A percentile compares a stretch with the other conserved stretches of the same genome.
These are phyloP conservation scores for Zaprionus taronus DNA, from an alignment of 1,140 invertebrate species.

Conservation along the genomic window DNA sequence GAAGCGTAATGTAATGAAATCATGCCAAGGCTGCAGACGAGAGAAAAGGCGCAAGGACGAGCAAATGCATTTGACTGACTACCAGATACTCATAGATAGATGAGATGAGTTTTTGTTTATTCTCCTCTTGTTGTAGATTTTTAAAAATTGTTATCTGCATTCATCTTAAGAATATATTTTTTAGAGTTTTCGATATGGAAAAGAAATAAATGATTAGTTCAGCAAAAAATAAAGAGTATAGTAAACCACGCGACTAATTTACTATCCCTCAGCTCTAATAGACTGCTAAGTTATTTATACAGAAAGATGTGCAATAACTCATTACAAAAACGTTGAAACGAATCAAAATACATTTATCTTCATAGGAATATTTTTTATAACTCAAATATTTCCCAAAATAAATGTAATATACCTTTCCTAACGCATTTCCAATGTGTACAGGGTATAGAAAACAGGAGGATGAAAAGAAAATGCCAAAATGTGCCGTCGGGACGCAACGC, in stretches of 20 bases:
- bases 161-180: no score
- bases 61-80: neutral
- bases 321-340: no score
- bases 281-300: no score
- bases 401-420: neutral
- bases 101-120: neutral
- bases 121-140: neutral
- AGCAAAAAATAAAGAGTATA: no score
- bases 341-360: neutral
- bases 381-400: neutral
- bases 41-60: constrained; percentile 1
- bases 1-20: constrained; percentile 71
- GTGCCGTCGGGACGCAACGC: constrained; percentile 30
- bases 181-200: no score
- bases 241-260: no score
- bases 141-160: no score
- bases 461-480: constrained; percentile 23
- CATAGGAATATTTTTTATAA: neutral
- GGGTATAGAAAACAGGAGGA: constrained; percentile 7
- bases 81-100: neutral
- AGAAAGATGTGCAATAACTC: no score
- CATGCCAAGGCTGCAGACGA: constrained; percentile 73
- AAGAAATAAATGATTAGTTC: no score
- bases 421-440: neutral
- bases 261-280: no score